Conservation (phyloP, 2,113 vertebrate species). For the Cichladusa arquata region DNA sequence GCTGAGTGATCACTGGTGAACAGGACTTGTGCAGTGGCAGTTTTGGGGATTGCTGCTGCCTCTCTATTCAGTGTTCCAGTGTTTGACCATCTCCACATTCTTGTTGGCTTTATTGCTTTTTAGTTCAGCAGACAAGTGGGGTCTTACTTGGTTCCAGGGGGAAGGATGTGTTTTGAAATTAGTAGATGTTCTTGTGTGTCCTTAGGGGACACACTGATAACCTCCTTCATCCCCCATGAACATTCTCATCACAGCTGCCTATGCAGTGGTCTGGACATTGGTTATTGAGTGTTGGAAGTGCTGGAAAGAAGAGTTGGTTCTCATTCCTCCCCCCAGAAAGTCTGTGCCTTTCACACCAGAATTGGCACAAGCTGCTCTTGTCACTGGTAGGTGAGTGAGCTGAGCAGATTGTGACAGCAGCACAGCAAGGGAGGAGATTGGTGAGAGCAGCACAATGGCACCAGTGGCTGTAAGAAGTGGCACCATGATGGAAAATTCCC, state of each 20-base stretch:
- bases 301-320: neutral
- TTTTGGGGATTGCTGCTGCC: neutral
- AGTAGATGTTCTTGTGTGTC: neutral
- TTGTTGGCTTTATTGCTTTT: neutral
- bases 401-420: neutral
- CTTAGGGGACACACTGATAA: neutral
- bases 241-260: neutral
- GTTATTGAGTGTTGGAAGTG: neutral
- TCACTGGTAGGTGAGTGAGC: fast-evolving
- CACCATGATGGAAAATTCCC: neutral
- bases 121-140: neutral
- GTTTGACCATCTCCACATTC: neutral
- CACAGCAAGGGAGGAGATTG: neutral
- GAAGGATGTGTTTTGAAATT: neutral
- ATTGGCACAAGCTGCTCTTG: neutral
- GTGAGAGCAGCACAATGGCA: neutral
- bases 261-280: neutral
- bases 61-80: neutral
- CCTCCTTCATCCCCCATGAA: neutral
- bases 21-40: neutral
- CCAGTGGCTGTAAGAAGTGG: neutral
- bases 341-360: neutral
- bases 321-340: neutral
- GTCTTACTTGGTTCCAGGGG: neutral
- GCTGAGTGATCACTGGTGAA: neutral